Base-by-base conservation (phyloP, 2,888 invertebrate genomes). In the Drosophila tanythrix region DNA sequence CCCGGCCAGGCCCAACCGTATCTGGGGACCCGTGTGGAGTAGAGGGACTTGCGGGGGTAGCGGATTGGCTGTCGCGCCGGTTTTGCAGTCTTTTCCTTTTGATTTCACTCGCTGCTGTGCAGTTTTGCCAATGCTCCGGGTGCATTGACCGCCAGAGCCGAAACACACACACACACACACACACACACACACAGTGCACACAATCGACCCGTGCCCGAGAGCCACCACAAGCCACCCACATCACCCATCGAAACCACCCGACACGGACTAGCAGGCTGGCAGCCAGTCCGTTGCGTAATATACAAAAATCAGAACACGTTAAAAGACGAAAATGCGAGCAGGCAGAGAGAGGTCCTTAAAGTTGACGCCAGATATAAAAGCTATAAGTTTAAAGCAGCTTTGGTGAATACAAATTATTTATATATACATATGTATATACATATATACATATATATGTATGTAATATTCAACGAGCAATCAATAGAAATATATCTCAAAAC, bases 61-160 rank as follows among this genome's bases (percentile, higher is more conserved):
- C 10, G 27, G 4, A 46, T 27, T 40, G 33, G 21, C 13, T 31
- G 27, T 60, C n/a, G 50, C 73, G 43, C 21, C 38, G 59, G 59
- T 53, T 74, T 77, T 79, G 66, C 48, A 60, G 75, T 35, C 43
- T 66, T 79, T 76, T 79, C 65, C 75, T 77, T 77, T 79, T 79
- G 79, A 79, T 70, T 77, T 79, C 65, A 70, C 79, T 60, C 52
- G 59, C 65, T 29, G 64, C 60, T 69, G 51, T 78, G 62, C 74
- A 70, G 66, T 70, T 79, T 75, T 75, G 75, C 80, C 75, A 60
- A 72, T 69, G 81, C 76, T 27, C 15, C 55, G 81, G 48, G 78
- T 72, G 81, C 81, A 79, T 73, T 81, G 78, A 79, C 78, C 78
- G 81, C 55, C 63, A 40, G 38, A 46, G 53, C 29, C 35, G 53